phyloP scores from a whole-genome alignment of 2,113 vertebrate species.

The Numida meleagris region DNA sequence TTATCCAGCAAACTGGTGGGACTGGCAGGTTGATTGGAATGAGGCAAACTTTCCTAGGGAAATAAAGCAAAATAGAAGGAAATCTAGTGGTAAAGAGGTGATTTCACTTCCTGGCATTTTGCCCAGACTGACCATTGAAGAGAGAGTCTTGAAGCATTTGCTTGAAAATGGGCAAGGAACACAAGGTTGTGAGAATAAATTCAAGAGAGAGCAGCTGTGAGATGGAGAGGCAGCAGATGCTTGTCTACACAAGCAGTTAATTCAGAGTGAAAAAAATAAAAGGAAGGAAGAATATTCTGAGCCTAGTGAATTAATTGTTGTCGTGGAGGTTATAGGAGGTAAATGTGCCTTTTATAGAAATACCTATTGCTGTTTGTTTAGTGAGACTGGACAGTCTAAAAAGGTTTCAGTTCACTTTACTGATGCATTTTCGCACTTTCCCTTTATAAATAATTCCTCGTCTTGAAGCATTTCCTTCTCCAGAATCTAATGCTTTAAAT shows the following conservation, averaged over 20 bases:
- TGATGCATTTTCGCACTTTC: neutral
- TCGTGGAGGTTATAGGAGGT: neutral
- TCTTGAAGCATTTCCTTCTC: constrained; percentile 13
- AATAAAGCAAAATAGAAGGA: constrained; percentile 70
- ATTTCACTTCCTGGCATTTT: constrained; percentile 69
- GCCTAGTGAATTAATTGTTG: constrained; percentile 45
- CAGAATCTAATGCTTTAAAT: neutral
- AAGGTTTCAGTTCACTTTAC: neutral
- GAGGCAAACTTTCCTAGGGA: constrained; percentile 63
- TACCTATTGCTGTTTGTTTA: constrained; percentile 16
- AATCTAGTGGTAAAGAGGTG: constrained; percentile 35
- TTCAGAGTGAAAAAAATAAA: constrained; percentile 47
- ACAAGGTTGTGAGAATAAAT: constrained; percentile 28
- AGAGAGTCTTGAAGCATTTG: neutral
- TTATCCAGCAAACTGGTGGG: neutral
- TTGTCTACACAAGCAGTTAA: constrained; percentile 43
- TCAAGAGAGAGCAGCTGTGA: constrained; percentile 57
- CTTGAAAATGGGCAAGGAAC: constrained; percentile 7
- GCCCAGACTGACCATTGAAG: constrained; percentile 44
- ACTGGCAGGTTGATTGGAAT: neutral
- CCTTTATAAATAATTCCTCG: constrained; percentile 6
- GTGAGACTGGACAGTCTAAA: neutral
- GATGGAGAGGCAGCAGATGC: constrained; percentile 53
- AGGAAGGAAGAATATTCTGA: constrained; percentile 58
- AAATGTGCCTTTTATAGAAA: constrained; percentile 37